A percentile compares a stretch with the other conserved stretches of the same genome.
These are phyloP conservation scores for Aethes cnicana DNA, from an alignment of 2,888 invertebrate species.

Conservation along the genomic window DNA sequence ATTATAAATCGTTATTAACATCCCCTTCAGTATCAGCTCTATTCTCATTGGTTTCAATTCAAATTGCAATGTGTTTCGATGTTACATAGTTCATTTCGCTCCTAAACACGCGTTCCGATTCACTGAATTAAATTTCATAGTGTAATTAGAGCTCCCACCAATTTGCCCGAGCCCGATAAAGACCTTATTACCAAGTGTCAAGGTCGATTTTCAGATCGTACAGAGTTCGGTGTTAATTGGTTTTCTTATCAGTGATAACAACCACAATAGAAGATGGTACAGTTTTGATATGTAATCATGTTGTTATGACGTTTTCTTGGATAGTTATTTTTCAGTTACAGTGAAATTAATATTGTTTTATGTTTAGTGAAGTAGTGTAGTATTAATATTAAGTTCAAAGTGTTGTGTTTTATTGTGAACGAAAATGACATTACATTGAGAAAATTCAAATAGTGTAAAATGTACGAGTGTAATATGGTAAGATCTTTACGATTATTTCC, in stretches of 20 bases:
- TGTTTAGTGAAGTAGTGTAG: neutral
- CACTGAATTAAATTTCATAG: neutral
- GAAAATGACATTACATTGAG: neutral
- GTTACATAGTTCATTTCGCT: too few species aligned
- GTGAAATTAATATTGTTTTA: neutral
- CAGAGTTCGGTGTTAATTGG: slow-evolving; percentile 2
- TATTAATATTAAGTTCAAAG: neutral
- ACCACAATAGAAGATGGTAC: slow-evolving; percentile 21
- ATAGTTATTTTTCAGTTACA: neutral
- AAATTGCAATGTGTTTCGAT: too few species aligned
- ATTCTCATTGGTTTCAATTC: too few species aligned
- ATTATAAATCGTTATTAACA: too few species aligned
- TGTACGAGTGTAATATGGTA: neutral
- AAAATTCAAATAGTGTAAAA: neutral
- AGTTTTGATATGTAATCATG: slow-evolving; percentile 20
- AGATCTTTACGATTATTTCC: neutral
- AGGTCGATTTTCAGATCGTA: neutral
- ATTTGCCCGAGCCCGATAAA: too few species aligned
- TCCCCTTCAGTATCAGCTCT: too few species aligned
- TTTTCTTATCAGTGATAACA: slow-evolving; percentile 18
- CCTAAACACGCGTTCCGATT: too few species aligned
- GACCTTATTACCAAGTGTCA: neutral
- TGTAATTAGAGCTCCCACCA: neutral
- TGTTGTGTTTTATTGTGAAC: neutral
- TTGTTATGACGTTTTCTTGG: slow-evolving; percentile 2